Conservation (phyloP, 2,888 invertebrate genomes). For the Drosophila quasianomalipes region DNA sequence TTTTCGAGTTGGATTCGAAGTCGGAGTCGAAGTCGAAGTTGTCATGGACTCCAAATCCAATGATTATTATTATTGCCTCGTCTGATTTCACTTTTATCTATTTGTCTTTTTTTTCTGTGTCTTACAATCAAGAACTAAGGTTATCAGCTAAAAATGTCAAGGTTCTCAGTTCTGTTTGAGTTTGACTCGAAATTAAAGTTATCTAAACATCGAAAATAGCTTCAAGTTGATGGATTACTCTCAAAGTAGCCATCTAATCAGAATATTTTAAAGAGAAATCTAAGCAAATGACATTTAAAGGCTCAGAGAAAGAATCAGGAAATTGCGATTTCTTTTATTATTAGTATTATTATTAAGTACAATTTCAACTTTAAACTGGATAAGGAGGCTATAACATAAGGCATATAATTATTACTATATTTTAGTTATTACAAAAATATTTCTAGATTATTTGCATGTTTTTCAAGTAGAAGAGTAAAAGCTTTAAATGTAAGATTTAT, state of each 20-base stretch:
- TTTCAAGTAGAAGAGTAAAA: no score
- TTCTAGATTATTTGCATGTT: not conserved
- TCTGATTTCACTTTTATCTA: conserved; percentile 52
- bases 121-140: conserved; percentile 30
- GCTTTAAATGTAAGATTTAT: no score
- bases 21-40: conserved; percentile 20
- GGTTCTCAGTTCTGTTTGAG: conserved; percentile 16
- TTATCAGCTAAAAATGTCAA: conserved; percentile 31
- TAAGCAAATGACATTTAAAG: not conserved
- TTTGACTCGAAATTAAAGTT: not conserved
- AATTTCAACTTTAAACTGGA: not conserved
- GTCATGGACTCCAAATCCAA: conserved; percentile 23
- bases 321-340: not conserved
- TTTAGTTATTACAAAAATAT: no score
- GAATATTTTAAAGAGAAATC: not conserved
- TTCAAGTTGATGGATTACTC: not conserved
- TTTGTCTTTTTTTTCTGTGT: not conserved
- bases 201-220: not conserved
- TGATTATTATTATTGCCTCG: conserved; percentile 22
- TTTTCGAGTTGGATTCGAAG: conserved; percentile 5
- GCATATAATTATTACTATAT: not conserved
- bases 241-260: not conserved
- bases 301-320: not conserved
- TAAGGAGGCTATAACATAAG: not conserved
- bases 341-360: not conserved